phyloP scores from a whole-genome alignment of 2,888 invertebrate species.

The Machimus atricapillus region DNA sequence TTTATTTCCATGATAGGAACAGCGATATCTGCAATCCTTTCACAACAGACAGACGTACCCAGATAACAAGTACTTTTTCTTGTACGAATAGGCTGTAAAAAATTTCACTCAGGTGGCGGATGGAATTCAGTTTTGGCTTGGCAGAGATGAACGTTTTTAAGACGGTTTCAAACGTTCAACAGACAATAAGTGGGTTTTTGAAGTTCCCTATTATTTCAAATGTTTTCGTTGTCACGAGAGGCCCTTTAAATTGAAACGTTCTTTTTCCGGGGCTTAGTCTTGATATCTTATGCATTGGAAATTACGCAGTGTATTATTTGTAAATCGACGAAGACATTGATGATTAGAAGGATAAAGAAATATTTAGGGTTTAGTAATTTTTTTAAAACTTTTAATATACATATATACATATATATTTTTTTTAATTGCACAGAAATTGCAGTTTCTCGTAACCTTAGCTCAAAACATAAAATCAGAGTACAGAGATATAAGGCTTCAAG shows the following conservation, averaged over 20 bases:
- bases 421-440: too few relatives aligned
- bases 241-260: neutral
- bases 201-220: neutral
- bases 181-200: neutral
- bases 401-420: too few relatives aligned
- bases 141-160: neutral
- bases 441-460: too few relatives aligned
- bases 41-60: neutral
- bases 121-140: neutral
- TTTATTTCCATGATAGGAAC: neutral
- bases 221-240: neutral
- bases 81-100: neutral
- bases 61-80: neutral
- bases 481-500: neutral
- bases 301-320: neutral
- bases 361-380: too few relatives aligned
- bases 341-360: too few relatives aligned
- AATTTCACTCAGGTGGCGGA: neutral
- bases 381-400: too few relatives aligned
- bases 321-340: neutral
- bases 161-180: neutral
- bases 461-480: too few relatives aligned
- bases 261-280: neutral
- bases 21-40: neutral
- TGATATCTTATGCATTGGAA: neutral